Evolutionary conservation across 64 coral and sea anemone genomes (phyloP), one percentile per base, ranked within the genome.

Genomic region (Acropora tenuis): DNA sequence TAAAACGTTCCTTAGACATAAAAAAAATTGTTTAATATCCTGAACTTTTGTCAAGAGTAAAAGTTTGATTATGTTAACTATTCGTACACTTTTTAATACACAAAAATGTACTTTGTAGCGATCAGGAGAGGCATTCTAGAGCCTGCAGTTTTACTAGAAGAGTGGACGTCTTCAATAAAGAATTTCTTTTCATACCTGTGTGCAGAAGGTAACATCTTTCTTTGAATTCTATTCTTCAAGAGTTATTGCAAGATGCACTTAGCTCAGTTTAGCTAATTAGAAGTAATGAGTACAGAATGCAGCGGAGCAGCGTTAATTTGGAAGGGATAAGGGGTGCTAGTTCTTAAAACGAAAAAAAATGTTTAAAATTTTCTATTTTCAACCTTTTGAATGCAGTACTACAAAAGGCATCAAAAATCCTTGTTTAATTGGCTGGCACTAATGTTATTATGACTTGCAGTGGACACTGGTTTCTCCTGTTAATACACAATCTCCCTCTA

Each of bases 121-220:
- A 8, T 67, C 63, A 67, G 6, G 63, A 67, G 63, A 67, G 63
- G 63, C 63, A 67, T 67, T 12, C 63, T 15, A 84, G 90, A 67
- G 81, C 69, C 13, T 61, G 48, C n/a, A 46, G 30, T 20, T 92
- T 92, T 65, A 77, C 90, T 49, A 91, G 90, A 77, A 91, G 45
- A 60, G 80, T 91, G 30, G 46, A 81, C 80, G 77, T 91, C 20
- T 91, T 91, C 18, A 41, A 91, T 1, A 91, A 91, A 19, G 80
- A 84, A 11, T 91, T 91, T 43, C 1, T 91, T 11, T 91, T 91
- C 81, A 85, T 91, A 59, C 90, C 90, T 83, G 90, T 91, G 48
- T 78, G 90, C 58, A 91, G 90, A 66, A 83, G 90, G 90, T 91
- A 12, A 18, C 0, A 18, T 1, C 63, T 4, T 12, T 67, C 3